Conservation (phyloP, 2,113 vertebrate genomes). For the Tragelaphus scriptus region DNA sequence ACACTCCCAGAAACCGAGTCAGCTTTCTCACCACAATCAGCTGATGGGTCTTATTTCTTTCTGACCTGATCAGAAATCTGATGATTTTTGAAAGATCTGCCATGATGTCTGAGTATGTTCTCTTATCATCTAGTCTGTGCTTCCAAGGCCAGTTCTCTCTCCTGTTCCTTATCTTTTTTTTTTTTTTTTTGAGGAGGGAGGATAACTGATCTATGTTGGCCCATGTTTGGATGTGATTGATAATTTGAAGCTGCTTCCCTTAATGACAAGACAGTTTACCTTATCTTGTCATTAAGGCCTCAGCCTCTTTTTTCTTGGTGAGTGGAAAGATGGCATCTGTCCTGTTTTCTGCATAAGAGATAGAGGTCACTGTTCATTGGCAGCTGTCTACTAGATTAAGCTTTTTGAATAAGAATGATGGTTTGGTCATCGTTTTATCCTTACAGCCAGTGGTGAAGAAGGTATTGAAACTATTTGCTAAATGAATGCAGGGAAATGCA, state of each 20-base stretch:
- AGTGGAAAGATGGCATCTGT: background rate
- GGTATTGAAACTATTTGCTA: background rate
- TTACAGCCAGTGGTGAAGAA: background rate
- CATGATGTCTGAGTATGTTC: background rate
- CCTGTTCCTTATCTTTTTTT: background rate
- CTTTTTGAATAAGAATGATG: background rate
- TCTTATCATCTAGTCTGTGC: background rate
- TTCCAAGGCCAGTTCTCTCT: background rate
- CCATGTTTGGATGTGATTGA: background rate
- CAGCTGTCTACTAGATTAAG: background rate
- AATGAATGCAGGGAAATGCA: background rate
- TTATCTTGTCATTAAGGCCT: background rate
- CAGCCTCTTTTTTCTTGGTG: background rate
- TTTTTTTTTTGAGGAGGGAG: background rate
- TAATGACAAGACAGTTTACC: background rate
- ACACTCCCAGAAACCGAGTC: background rate
- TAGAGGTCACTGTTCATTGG: background rate
- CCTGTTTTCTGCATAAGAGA: background rate
- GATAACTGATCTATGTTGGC: background rate
- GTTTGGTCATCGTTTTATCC: background rate
- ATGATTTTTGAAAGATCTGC: background rate
- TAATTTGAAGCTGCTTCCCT: background rate
- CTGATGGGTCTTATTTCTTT: background rate
- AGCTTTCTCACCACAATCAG: background rate
- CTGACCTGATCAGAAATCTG: background rate